Percentiles rank a stretch among this genome's conserved stretches.
Evolutionary conservation across 2,113 vertebrate genomes (phyloP).

Genomic region (Brevimyrus niger): DNA sequence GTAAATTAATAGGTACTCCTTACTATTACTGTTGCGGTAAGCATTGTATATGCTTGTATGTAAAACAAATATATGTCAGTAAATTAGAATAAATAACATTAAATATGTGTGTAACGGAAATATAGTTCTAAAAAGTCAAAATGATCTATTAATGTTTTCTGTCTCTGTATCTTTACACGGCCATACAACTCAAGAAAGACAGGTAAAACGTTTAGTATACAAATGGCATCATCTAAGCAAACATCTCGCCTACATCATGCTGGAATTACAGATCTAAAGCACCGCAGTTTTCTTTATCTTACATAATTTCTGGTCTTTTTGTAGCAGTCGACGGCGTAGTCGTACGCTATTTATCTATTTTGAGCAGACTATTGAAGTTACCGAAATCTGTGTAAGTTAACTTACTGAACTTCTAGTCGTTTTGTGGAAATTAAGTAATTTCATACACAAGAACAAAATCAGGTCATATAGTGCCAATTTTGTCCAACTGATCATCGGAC

Average conservation of each 20-base stretch:
- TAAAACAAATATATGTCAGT: not conserved
- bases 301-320: not conserved
- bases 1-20: not conserved
- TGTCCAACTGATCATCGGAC: not conserved
- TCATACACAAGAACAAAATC: not conserved
- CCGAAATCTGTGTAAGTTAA: not conserved
- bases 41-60: not conserved
- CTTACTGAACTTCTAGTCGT: not conserved
- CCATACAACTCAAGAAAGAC: not conserved
- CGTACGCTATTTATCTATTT: not conserved
- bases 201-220: not conserved
- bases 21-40: not conserved
- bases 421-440: not conserved
- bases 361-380: not conserved
- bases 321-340: not conserved
- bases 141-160: not conserved
- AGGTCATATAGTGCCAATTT: not conserved
- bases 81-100: not conserved
- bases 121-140: not conserved
- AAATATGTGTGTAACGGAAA: not conserved
- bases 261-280: not conserved
- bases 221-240: not conserved
- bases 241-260: not conserved
- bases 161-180: not conserved
- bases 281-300: not conserved